Conservation (phyloP, 2,888 invertebrate genomes). For the Pteria penguin region DNA sequence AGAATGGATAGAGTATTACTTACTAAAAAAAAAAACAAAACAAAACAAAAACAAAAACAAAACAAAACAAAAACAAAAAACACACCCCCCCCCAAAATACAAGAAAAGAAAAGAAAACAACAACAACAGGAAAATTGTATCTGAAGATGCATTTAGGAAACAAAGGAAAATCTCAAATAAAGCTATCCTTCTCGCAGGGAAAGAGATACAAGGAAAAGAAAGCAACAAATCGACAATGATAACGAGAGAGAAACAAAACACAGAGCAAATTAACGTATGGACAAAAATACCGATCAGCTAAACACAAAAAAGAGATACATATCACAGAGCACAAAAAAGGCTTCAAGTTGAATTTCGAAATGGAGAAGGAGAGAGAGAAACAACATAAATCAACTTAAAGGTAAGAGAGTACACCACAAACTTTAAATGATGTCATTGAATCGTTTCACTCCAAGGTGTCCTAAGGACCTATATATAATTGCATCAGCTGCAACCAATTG, state of each 20-base stretch:
- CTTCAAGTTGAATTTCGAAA: background rate
- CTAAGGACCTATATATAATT: conserved; percentile 40
- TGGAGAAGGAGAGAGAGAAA: background rate
- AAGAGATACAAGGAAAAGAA: background rate
- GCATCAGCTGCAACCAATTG: conserved; percentile 43
- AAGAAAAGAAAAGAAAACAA: background rate
- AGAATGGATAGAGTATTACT: background rate
- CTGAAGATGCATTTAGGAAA: background rate
- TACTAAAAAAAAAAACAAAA: background rate
- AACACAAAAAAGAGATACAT: background rate
- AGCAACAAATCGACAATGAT: background rate
- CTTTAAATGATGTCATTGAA: conserved; percentile 3
- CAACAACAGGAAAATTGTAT: background rate
- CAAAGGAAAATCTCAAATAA: background rate
- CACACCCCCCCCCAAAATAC: too few species aligned
- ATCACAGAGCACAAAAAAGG: background rate
- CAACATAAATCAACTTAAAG: background rate
- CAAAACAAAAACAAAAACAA: background rate
- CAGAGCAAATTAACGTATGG: background rate
- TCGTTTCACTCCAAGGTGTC: conserved; percentile 29
- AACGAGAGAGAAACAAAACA: conserved; percentile 7
- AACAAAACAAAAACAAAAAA: background rate
- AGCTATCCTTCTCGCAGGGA: background rate
- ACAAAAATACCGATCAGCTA: background rate
- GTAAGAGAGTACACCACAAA: background rate